Evolutionary conservation across 2,797 vertebrate genomes (phyloP).

Genomic region (Staurois parvus): DNA sequence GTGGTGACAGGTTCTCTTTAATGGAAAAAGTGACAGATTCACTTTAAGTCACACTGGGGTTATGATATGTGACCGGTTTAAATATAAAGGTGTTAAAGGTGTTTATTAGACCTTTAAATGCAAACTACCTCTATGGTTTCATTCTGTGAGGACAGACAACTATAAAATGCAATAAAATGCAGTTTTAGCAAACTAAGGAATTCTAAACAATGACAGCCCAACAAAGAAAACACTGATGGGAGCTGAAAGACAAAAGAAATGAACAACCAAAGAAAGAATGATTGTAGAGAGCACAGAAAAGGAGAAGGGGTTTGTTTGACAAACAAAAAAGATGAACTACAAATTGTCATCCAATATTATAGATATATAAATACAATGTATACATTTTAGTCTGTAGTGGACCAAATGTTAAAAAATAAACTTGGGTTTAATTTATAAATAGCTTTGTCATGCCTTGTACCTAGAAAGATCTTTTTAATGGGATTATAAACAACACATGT

Average conservation of each 20-base stretch:
- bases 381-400: too few species aligned
- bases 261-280: constrained; percentile 40
- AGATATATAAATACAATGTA: too few species aligned
- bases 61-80: neutral
- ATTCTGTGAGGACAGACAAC: constrained; percentile 13
- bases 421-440: too few species aligned
- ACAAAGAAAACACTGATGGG: constrained; percentile 54
- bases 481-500: too few species aligned
- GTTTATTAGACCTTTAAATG: constrained; percentile 2
- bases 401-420: too few species aligned
- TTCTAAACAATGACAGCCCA: constrained; percentile 38
- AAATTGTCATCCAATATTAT: too few species aligned
- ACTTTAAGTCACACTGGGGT: too few species aligned
- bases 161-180: constrained; percentile 40
- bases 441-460: too few species aligned
- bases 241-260: constrained; percentile 21
- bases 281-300: neutral
- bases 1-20: too few species aligned
- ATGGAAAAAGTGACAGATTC: too few species aligned
- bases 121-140: constrained; percentile 14
- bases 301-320: constrained; percentile 21
- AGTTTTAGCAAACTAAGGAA: constrained; percentile 33
- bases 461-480: too few species aligned
- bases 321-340: neutral
- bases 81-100: too few species aligned